These are phyloP conservation scores for Cercopithecus mona DNA, from an alignment of 2,113 vertebrate species.

Conservation along the genomic window DNA sequence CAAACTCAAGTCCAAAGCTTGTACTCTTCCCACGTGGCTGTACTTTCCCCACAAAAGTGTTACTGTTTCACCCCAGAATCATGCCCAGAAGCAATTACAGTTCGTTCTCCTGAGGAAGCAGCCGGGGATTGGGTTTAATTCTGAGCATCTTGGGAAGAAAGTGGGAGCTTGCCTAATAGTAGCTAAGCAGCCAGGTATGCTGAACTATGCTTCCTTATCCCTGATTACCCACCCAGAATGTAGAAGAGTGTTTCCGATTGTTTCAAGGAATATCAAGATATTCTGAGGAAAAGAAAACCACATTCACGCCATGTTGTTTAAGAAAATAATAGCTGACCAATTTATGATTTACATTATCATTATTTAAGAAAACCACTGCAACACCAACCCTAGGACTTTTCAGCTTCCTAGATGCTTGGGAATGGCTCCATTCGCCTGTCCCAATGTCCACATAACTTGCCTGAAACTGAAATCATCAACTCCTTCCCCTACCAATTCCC, in stretches of 20 bases:
- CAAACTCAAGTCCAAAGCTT: not conserved
- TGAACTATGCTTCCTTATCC: not conserved
- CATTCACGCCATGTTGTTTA: not conserved
- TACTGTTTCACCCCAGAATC: not conserved
- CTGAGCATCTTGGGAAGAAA: not conserved
- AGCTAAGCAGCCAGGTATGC: not conserved
- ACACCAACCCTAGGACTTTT: not conserved
- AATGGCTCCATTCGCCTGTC: too few species aligned
- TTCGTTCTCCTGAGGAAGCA: not conserved
- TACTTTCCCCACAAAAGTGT: not conserved
- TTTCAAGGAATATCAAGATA: not conserved
- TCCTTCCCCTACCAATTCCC: accelerated
- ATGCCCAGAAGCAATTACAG: not conserved
- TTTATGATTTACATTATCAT: not conserved
- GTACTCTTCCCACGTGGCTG: not conserved
- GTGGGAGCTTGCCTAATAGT: not conserved
- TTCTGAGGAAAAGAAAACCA: not conserved
- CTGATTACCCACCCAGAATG: not conserved
- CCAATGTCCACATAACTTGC: not conserved
- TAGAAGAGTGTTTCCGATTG: not conserved
- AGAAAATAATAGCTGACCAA: not conserved
- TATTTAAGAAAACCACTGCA: not conserved
- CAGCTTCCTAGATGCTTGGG: not conserved
- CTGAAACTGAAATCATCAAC: not conserved
- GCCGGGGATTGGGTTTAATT: not conserved